Evolutionary conservation across 1,140 invertebrate genomes (phyloP).

Genomic region (Temnothorax longispinosus): DNA sequence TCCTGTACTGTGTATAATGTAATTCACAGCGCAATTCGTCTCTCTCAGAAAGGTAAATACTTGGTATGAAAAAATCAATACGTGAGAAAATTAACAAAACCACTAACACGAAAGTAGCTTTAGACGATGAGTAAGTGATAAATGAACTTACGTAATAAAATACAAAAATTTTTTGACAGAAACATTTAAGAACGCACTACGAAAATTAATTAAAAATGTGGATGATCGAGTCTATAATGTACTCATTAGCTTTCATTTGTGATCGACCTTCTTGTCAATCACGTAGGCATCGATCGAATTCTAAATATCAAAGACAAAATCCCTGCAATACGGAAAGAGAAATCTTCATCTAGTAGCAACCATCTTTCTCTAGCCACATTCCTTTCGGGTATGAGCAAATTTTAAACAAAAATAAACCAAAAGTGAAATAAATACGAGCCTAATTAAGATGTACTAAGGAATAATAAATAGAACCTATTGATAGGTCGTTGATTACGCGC

Average conservation of each 20-base stretch:
- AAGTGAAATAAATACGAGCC: background rate
- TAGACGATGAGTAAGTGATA: background rate
- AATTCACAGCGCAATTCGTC: background rate
- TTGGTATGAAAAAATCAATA: background rate
- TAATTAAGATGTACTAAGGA: too few relatives aligned
- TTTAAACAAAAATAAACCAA: background rate
- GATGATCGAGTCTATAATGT: conserved; percentile 40
- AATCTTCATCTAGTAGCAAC: too few relatives aligned
- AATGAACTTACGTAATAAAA: background rate
- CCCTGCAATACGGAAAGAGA: background rate
- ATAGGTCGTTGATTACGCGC: background rate
- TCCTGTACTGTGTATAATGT: background rate
- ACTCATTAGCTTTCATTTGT: conserved; percentile 45
- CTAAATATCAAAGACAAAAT: conserved; percentile 42
- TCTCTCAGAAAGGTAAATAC: background rate
- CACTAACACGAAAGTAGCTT: background rate
- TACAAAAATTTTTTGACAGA: background rate
- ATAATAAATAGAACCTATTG: background rate
- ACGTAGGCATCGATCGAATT: conserved; percentile 36
- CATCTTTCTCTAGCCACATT: too few relatives aligned
- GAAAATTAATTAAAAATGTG: background rate
- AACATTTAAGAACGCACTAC: background rate
- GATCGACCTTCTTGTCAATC: conserved; percentile 15
- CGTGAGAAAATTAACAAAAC: background rate
- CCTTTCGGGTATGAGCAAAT: background rate